These are phyloP conservation scores for Melitaea cinxia DNA, from an alignment of 1,140 invertebrate species.

Conservation along the genomic window DNA sequence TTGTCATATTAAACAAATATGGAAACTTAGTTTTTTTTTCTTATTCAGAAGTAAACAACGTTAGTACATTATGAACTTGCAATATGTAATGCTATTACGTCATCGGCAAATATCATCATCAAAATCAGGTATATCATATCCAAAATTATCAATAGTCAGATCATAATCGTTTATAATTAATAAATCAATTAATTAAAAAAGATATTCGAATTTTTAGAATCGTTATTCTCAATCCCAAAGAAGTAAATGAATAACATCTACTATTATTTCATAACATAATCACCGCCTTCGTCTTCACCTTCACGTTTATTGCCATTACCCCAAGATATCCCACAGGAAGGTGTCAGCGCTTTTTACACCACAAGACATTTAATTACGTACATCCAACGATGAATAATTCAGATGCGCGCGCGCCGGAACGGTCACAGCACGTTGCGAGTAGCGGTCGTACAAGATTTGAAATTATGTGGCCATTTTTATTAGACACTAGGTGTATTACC, in stretches of 20 bases:
- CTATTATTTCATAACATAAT: not conserved
- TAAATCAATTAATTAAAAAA: not conserved
- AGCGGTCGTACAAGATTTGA: conserved; percentile 63
- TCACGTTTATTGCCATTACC: conserved; percentile 18
- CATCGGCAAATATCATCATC: too few relatives aligned
- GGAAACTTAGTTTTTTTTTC: too few relatives aligned
- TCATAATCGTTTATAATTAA: too few relatives aligned
- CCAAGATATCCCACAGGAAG: conserved; percentile 64
- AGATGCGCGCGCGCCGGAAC: conserved; percentile 57
- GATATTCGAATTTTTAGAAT: not conserved
- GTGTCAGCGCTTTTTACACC: conserved; percentile 69
- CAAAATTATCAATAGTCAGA: too few relatives aligned
- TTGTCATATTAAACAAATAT: too few relatives aligned
- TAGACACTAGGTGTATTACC: conserved; percentile 46
- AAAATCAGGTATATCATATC: too few relatives aligned
- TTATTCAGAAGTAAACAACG: too few relatives aligned
- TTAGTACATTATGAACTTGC: too few relatives aligned
- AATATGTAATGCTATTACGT: too few relatives aligned
- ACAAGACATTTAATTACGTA: conserved; percentile 77
- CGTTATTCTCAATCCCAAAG: not conserved
- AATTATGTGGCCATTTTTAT: conserved; percentile 62
- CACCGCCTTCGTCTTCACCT: not conserved
- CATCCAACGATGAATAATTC: conserved; percentile 69
- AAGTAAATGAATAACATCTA: not conserved
- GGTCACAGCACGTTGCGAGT: conserved; percentile 64